Evolutionary conservation across 2,888 invertebrate species (phyloP).

Genomic region (Dasysyrphus albostriatus): DNA sequence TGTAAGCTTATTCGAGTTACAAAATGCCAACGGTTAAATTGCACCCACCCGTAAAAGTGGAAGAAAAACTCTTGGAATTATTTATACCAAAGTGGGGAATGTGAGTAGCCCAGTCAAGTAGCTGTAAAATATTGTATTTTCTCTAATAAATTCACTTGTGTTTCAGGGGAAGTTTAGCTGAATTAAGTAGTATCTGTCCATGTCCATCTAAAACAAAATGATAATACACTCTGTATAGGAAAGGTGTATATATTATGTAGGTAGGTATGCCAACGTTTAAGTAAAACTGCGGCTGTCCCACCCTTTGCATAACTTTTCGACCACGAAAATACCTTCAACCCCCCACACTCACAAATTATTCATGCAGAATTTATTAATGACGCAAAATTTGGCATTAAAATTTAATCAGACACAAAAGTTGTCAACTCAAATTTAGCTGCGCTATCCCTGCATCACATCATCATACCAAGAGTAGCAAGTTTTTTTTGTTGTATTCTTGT

Average conservation of each 20-base stretch:
- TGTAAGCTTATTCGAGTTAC: conserved; percentile 56
- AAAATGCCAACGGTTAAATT: conserved; percentile 55
- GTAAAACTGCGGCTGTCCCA: not conserved
- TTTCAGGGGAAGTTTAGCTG: conserved; percentile 48
- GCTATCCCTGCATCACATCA: conserved; percentile 29
- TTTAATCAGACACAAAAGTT: conserved; percentile 82
- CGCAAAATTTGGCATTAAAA: conserved; percentile 80
- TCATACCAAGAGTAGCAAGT: not conserved
- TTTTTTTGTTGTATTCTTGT: conserved; percentile 29
- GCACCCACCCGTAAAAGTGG: conserved; percentile 17
- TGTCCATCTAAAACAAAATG: conserved; percentile 63
- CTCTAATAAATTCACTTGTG: conserved; percentile 55
- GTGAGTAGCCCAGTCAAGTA: conserved; percentile 18
- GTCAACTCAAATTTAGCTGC: conserved; percentile 77
- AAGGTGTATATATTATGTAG: too few species aligned
- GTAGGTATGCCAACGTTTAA: too few species aligned
- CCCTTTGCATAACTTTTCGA: conserved; percentile 30
- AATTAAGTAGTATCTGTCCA: conserved; percentile 74
- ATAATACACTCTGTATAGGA: conserved; percentile 39
- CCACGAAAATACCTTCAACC: conserved; percentile 27
- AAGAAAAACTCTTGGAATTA: conserved; percentile 43
- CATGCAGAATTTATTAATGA: conserved; percentile 78
- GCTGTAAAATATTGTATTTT: conserved; percentile 17
- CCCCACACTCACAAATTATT: conserved; percentile 75
- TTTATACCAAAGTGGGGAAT: conserved; percentile 21